A percentile compares a stretch with the other conserved stretches of the same genome.
Conservation (phyloP, 2,113 vertebrate species). For the Oncorhynchus keta region DNA sequence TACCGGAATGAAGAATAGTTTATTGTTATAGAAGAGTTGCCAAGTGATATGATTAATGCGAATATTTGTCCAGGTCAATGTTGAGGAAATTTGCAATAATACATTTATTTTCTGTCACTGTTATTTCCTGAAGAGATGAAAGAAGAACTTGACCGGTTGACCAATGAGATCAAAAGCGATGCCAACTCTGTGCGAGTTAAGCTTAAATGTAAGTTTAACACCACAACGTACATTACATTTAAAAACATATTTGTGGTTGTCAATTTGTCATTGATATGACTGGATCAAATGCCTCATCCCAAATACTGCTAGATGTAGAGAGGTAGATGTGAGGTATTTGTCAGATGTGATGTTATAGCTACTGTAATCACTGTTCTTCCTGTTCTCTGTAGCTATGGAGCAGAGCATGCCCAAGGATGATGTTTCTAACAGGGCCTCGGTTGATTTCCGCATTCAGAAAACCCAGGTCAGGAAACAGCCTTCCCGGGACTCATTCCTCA, state of each 20-base stretch:
- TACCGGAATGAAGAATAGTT: constrained; percentile 16
- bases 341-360: too few species aligned
- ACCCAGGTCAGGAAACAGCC: constrained; percentile 80
- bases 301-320: too few species aligned
- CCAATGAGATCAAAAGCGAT: constrained; percentile 88
- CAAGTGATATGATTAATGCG: constrained; percentile 38
- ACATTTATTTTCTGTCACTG: constrained; percentile 13
- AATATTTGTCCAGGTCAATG: constrained; percentile 32
- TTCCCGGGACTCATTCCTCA: not conserved
- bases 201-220: constrained; percentile 78
- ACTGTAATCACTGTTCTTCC: not conserved
- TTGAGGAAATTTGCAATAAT: constrained; percentile 26
- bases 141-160: constrained; percentile 86
- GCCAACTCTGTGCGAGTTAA: constrained; percentile 84
- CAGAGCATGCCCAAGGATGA: constrained; percentile 83
- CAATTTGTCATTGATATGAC: too few species aligned
- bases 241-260: too few species aligned
- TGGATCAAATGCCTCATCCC: too few species aligned
- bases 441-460: constrained; percentile 89
- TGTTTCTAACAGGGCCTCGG: constrained; percentile 72
- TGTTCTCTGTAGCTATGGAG: constrained; percentile 79
- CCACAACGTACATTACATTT: too few species aligned
- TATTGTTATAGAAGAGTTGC: constrained; percentile 31
- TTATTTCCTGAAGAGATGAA: constrained; percentile 80
- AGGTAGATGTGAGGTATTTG: too few species aligned